Evolutionary conservation across 2,888 invertebrate species (phyloP), one percentile per base, ranked within the genome.

Genomic region (Trissoscelio sp.): DNA sequence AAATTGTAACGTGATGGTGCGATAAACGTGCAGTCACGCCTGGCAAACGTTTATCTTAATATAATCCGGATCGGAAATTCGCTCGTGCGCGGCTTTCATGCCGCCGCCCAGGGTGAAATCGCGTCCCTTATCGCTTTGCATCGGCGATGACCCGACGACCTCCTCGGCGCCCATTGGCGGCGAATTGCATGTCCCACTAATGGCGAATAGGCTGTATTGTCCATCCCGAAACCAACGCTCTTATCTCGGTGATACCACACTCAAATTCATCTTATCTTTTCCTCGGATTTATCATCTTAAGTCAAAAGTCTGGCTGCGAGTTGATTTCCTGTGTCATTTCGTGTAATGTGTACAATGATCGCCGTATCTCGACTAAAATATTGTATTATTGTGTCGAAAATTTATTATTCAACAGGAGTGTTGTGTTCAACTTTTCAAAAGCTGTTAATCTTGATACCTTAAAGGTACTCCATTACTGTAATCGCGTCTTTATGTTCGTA

Each of bases 41-140:
- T 86, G 87, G 85, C 84, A 83, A 79, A 78, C 77, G 82, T 87
- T 89, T 88, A 89, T 89, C 89, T 89, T 89, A 89, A 89, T 89
- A 88, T 89, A 89, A 89, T 89, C 89, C 88, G 89, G 88, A 89
- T 89, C 89, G 86, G 85, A 87, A 88, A 89, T 88, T 88, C 88
- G 80, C 82, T 78, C 66, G 83, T 81, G 80, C 79, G 46, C 77
- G 53, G 80, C 80, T 83, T 83, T 80, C 62, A 73, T 74, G 87
- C 86, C 69, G 87, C 89, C 89, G 89, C 89, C 84, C 86, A 86
- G 86, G 85, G 87, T 88, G 84, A 87, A 87, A 88, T 88, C 87
- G 87, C 88, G 85, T 83, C 83, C 78, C 85, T 87, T 89, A 89
- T 89, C 89, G 83, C 75, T 66, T 70, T 55, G 80, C 86, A 89